Evolutionary conservation across 1,140 invertebrate species (phyloP).

Genomic region (Andricus grossulariae): DNA sequence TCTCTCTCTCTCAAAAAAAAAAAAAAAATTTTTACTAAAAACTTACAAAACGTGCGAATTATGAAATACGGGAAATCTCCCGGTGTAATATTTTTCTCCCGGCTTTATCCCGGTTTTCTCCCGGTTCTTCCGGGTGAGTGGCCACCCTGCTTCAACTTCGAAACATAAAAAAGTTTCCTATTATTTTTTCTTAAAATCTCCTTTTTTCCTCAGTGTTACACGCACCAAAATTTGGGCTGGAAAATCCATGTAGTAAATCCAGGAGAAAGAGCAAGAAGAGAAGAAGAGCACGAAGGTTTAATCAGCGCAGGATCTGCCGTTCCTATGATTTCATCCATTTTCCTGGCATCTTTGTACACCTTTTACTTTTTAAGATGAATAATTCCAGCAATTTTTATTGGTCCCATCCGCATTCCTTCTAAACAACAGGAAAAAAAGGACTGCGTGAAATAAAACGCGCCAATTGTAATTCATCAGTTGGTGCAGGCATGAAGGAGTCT

Average conservation of each 20-base stretch:
- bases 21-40: no score
- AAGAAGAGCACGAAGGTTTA: conserved; percentile 22
- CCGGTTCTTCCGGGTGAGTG: no score
- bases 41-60: no score
- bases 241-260: conserved; percentile 92
- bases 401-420: conserved; percentile 3
- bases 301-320: conserved; percentile 31
- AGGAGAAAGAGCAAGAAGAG: conserved; percentile 70
- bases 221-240: conserved; percentile 93
- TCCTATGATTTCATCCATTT: conserved; percentile 48
- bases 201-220: conserved; percentile 85
- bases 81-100: no score
- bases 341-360: conserved; percentile 46
- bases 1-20: no score
- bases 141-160: no score
- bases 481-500: not conserved
- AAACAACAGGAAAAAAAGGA: conserved; percentile 17
- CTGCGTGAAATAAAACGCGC: conserved; percentile 1
- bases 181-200: not conserved
- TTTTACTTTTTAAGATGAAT: conserved; percentile 63
- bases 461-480: conserved; percentile 14
- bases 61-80: no score
- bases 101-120: no score
- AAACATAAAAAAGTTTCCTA: no score
- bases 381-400: conserved; percentile 10